phyloP scores from a whole-genome alignment of 1,140 invertebrate species.

The Thereuonema tuberculata region DNA sequence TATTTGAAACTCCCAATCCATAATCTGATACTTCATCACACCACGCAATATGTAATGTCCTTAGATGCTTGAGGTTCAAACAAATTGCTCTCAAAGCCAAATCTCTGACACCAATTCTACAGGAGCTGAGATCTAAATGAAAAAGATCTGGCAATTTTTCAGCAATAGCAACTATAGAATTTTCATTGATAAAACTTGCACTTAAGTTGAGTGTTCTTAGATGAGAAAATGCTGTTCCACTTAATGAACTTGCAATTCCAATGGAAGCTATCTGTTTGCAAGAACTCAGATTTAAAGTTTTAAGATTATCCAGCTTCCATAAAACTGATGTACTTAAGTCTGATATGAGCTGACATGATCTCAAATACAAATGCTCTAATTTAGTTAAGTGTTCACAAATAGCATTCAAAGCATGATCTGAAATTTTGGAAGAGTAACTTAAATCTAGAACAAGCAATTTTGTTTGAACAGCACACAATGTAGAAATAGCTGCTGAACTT shows the following conservation, averaged over 20 bases:
- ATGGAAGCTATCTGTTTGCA: constrained; percentile 45
- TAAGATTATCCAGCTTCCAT: constrained; percentile 38
- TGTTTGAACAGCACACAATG: constrained; percentile 41
- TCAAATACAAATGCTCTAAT: constrained; percentile 40
- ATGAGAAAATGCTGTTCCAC: constrained; percentile 17
- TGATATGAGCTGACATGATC: constrained; percentile 44
- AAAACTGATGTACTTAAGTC: constrained; percentile 42
- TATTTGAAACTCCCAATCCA: constrained; percentile 33
- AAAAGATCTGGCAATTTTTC: constrained; percentile 41
- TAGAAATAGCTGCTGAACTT: constrained; percentile 41
- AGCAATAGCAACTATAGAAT: constrained; percentile 40
- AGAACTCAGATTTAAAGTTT: constrained; percentile 46
- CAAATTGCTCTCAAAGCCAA: constrained; percentile 40
- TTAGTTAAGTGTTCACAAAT: constrained; percentile 42
- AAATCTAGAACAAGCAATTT: constrained; percentile 43
- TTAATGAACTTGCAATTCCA: constrained; percentile 37
- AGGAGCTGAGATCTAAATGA: constrained; percentile 47
- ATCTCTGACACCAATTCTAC: constrained; percentile 50
- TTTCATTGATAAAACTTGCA: constrained; percentile 44
- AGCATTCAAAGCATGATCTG: constrained; percentile 41
- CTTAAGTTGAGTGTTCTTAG: constrained; percentile 44
- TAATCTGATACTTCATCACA: constrained; percentile 50
- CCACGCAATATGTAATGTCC: constrained; percentile 44
- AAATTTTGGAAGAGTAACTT: constrained; percentile 44
- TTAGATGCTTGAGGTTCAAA: constrained; percentile 42